Evolutionary conservation across 2,113 vertebrate species (phyloP).

Genomic region (Zeus faber): DNA sequence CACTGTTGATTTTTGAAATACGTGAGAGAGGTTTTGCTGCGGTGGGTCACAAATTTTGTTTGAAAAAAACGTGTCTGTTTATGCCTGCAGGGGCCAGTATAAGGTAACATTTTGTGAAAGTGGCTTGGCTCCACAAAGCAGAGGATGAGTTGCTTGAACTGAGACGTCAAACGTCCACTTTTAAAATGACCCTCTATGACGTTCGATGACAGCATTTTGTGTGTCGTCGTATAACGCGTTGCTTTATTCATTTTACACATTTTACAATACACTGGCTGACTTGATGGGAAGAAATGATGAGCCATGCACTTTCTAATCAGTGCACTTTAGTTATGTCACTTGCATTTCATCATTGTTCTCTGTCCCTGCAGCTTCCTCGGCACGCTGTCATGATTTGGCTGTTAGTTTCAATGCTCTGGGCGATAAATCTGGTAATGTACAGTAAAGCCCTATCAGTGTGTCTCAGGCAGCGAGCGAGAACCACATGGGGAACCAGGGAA

Average conservation of each 20-base stretch:
- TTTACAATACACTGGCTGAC: not conserved
- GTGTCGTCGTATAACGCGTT: conserved; percentile 12
- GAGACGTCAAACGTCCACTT: not conserved
- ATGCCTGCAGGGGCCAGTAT: conserved; percentile 53
- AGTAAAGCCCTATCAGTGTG: not conserved
- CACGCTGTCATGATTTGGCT: conserved; percentile 19
- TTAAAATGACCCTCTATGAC: too few species aligned
- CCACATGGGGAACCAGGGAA: conserved; percentile 14
- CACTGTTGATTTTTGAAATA: too few species aligned
- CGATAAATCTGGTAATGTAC: conserved; percentile 11
- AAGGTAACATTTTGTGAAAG: conserved; percentile 23
- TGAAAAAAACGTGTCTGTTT: not conserved
- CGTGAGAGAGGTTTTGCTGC: too few species aligned
- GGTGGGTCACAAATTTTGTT: not conserved
- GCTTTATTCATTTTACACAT: conserved; percentile 22
- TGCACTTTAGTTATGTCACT: not conserved
- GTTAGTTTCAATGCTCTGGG: conserved; percentile 30
- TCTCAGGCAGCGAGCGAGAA: conserved; percentile 17
- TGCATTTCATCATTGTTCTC: conserved; percentile 7
- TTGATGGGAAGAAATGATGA: conserved; percentile 13
- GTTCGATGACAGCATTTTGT: too few species aligned
- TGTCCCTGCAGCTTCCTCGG: not conserved
- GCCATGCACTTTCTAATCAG: conserved; percentile 18
- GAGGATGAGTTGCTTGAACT: not conserved
- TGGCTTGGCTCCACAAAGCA: not conserved